Base-by-base conservation (phyloP, 2,888 invertebrate species). In the Cerastis rubricosa region DNA sequence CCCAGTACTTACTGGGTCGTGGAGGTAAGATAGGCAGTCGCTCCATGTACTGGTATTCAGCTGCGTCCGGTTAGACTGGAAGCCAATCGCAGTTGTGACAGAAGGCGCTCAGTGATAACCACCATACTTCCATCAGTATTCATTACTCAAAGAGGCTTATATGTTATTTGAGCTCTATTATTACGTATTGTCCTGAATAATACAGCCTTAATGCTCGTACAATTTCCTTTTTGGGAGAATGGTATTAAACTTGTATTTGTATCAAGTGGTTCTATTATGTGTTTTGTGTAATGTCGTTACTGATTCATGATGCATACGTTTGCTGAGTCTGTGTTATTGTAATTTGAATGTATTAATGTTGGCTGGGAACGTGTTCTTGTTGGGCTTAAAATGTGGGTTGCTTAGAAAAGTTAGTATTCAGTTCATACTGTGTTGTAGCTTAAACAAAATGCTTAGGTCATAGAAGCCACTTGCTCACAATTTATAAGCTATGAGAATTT, bases 131-230 rank as follows among this genome's bases (percentile, higher is more conserved):
- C 74, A 12, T 67, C 75, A 57, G 79, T 81, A 81, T 87, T 88
- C 78, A 86, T 86, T 86, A 78, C 74, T 86, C 71, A 67, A 78
- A 78, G 81, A 78, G 71, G 84, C 84, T 84, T 81, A 80, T 75
- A 76, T 77, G 71, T 80, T 80, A 64, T 78, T 81, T 68, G 84
- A 86, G 78, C 81, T 78, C 66, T 73, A 80, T 86, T 75, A 84
- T 86, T 78, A 75, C 66, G 64, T 67, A 76, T 74, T 71, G 68
- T 71, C 54, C 51, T 69, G 73, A 86, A 86, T 80, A 81, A 84
- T 76, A 71, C 12, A 78, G 74, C 35, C 35, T 51, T 67, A 73
- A 73, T 72, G 65, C 61, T 67, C 40, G n/a, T 57, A 65, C 51
- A 79, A 71, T 76, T 85, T 77, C 57, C 74, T 76, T 79, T 76